Evolutionary conservation across 2,888 invertebrate species (phyloP).

Genomic region (Sisyra terminalis): DNA sequence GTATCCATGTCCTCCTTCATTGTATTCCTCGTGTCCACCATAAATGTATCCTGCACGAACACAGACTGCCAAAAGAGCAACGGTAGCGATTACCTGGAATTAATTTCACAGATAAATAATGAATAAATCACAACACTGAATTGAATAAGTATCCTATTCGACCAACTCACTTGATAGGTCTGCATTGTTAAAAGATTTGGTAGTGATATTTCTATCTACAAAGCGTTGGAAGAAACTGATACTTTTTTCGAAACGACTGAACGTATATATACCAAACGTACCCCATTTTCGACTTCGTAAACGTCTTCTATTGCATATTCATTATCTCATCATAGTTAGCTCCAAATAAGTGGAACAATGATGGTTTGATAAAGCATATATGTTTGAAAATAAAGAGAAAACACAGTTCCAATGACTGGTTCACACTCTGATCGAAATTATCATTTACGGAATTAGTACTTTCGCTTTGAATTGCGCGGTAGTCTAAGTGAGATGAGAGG

Average conservation of each 20-base stretch:
- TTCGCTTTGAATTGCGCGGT: too few relatives aligned
- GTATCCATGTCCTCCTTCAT: slow-evolving; percentile 13
- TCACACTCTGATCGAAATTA: too few relatives aligned
- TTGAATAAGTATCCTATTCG: background rate
- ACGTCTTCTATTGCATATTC: too few relatives aligned
- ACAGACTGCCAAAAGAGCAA: slow-evolving; percentile 15
- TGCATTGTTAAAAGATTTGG: slow-evolving; percentile 2
- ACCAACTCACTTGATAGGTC: slow-evolving; percentile 6
- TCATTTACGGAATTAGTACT: too few relatives aligned
- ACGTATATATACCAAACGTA: too few relatives aligned
- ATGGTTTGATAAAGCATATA: too few relatives aligned
- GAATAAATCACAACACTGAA: background rate
- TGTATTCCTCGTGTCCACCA: slow-evolving; percentile 11
- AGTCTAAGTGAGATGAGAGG: too few relatives aligned
- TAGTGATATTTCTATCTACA: slow-evolving; percentile 2
- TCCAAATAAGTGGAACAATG: too few relatives aligned
- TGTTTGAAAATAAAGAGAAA: too few relatives aligned
- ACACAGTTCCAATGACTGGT: too few relatives aligned
- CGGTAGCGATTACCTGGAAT: slow-evolving; percentile 17
- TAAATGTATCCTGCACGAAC: slow-evolving; percentile 11
- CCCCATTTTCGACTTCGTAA: too few relatives aligned
- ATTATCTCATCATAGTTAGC: too few relatives aligned
- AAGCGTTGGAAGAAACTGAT: background rate
- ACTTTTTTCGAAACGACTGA: background rate
- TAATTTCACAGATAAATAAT: background rate